Percentiles rank a stretch among this genome's conserved stretches.
Conservation (phyloP, 2,797 vertebrate species). For the Thalassophryne amazonica region DNA sequence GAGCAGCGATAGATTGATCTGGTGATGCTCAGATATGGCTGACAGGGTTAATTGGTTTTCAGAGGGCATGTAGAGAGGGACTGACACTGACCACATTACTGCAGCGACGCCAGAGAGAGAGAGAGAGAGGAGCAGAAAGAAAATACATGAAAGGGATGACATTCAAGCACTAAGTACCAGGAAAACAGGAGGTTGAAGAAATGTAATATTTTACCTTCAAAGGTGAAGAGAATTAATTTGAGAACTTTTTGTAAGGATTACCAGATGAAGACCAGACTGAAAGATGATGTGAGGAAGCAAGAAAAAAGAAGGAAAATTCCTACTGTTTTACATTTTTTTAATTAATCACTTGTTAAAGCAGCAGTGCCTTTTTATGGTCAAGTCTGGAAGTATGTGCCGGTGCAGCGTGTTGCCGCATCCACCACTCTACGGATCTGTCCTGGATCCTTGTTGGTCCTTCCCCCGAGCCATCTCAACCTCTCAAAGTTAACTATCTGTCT, state of each 20-base stretch:
- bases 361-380: too few species aligned
- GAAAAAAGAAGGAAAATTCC: not conserved
- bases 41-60: slow-evolving; percentile 77
- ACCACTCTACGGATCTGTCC: too few species aligned
- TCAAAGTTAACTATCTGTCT: too few species aligned
- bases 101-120: slow-evolving; percentile 30
- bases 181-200: not conserved
- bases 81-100: slow-evolving; percentile 57
- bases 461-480: too few species aligned
- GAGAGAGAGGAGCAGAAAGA: slow-evolving; percentile 11
- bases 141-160: slow-evolving; percentile 36
- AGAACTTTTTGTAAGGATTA: too few species aligned
- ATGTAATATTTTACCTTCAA: slow-evolving; percentile 4
- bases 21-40: slow-evolving; percentile 65
- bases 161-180: slow-evolving; percentile 11
- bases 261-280: not conserved
- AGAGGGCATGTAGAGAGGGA: slow-evolving; percentile 58
- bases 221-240: slow-evolving; percentile 2
- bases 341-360: too few species aligned
- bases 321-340: too few species aligned
- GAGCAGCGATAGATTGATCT: slow-evolving; percentile 57
- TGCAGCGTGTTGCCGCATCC: too few species aligned
- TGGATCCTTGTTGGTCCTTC: too few species aligned
- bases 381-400: too few species aligned
- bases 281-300: not conserved